A percentile compares a stretch with the other conserved stretches of the same genome.
Conservation (phyloP, 1,140 invertebrate genomes). For the Drosophila hydei region DNA sequence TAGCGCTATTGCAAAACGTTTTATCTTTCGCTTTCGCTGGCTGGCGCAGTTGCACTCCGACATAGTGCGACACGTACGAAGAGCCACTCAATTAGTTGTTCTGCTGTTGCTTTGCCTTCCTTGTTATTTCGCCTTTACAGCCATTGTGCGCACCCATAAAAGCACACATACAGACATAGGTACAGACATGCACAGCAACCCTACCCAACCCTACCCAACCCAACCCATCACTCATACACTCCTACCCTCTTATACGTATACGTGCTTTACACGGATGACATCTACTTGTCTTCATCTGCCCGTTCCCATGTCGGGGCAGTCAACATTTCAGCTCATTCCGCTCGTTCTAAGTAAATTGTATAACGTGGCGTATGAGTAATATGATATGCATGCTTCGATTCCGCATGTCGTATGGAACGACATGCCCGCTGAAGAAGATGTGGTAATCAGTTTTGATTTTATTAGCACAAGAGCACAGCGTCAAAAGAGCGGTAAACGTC, state of each 20-base stretch:
- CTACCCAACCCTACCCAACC: slow-evolving; percentile 11
- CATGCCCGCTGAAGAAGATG: slow-evolving; percentile 70
- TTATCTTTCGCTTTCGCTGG: slow-evolving; percentile 62
- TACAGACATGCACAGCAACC: background rate
- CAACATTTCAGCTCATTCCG: slow-evolving; percentile 66
- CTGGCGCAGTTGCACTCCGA: slow-evolving; percentile 56
- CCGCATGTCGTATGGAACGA: slow-evolving; percentile 31
- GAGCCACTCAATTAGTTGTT: slow-evolving; percentile 79
- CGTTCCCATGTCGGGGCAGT: slow-evolving; percentile 34
- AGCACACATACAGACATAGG: slow-evolving; percentile 31
- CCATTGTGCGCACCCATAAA: slow-evolving; percentile 28
- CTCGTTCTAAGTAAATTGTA: slow-evolving; percentile 77
- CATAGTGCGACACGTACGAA: slow-evolving; percentile 42
- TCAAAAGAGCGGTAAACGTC: slow-evolving; percentile 53
- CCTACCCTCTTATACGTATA: slow-evolving; percentile 20
- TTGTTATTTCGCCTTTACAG: slow-evolving; percentile 48
- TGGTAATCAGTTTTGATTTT: slow-evolving; percentile 82
- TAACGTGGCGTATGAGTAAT: slow-evolving; percentile 81
- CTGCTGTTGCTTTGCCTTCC: slow-evolving; percentile 54
- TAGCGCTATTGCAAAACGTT: slow-evolving; percentile 80
- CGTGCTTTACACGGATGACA: slow-evolving; percentile 48
- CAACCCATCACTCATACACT: slow-evolving; percentile 30
- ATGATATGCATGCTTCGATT: slow-evolving; percentile 80
- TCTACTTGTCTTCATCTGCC: slow-evolving; percentile 66
- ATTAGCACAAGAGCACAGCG: slow-evolving; percentile 53